Evolutionary conservation across 2,113 vertebrate genomes (phyloP).

Genomic region (Dromaius novaehollandiae): DNA sequence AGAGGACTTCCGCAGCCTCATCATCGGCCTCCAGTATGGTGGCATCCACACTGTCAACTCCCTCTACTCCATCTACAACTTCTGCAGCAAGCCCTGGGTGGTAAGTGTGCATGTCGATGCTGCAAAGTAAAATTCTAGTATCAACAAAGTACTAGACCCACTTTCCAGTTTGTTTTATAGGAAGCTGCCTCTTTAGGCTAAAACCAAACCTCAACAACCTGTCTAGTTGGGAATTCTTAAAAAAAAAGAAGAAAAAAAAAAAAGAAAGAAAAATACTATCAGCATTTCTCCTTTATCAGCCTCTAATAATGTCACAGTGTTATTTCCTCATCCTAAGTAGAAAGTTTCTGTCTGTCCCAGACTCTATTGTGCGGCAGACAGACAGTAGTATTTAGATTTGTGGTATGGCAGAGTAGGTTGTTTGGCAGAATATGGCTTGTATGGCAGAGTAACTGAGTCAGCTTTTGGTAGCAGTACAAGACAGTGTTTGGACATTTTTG

Average conservation of each 20-base stretch:
- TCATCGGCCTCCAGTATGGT: constrained; percentile 94
- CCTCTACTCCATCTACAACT: constrained; percentile 95
- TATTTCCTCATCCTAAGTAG: neutral
- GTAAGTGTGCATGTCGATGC: constrained; percentile 72
- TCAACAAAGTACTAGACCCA: fast-evolving
- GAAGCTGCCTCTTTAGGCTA: neutral
- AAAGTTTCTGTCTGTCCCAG: neutral
- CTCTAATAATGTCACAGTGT: neutral
- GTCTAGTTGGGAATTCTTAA: neutral
- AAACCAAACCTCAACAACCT: neutral
- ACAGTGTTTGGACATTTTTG: neutral
- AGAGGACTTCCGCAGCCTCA: constrained; percentile 91
- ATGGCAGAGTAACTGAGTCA: neutral
- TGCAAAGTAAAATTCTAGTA: neutral
- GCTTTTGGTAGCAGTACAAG: neutral
- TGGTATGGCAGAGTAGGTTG: neutral
- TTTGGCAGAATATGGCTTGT: neutral
- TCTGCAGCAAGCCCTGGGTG: constrained; percentile 99
- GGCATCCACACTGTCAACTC: constrained; percentile 88
- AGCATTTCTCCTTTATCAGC: neutral
- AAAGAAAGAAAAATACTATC: too few relatives aligned
- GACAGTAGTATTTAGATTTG: neutral
- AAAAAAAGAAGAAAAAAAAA: neutral
- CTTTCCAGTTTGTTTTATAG: neutral
- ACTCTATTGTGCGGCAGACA: neutral